phyloP scores from a whole-genome alignment of 2,113 vertebrate species.

The Galbula dea region DNA sequence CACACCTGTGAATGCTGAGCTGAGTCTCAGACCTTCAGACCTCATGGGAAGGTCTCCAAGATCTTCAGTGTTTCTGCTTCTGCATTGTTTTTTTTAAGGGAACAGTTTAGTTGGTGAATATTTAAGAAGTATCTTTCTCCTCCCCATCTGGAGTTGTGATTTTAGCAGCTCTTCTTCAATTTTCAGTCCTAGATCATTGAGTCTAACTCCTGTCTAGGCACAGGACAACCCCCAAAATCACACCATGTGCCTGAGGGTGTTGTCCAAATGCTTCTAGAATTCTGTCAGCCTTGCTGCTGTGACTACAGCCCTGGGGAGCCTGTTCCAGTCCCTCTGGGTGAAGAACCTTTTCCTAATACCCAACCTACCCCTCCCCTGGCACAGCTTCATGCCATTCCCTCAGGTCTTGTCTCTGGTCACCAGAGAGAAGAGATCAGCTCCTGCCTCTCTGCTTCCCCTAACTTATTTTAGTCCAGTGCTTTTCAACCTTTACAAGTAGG shows the following conservation, averaged over 20 bases:
- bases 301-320: too few relatives aligned
- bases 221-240: too few relatives aligned
- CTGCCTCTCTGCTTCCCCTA: not conserved
- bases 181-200: not conserved
- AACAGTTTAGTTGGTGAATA: not conserved
- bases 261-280: too few relatives aligned
- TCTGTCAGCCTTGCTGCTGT: too few relatives aligned
- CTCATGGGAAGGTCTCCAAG: not conserved
- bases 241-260: too few relatives aligned
- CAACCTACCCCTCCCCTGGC: too few relatives aligned
- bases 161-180: not conserved
- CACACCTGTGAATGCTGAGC: not conserved
- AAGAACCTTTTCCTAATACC: too few relatives aligned
- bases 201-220: too few relatives aligned
- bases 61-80: not conserved
- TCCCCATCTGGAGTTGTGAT: not conserved
- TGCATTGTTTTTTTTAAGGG: not conserved
- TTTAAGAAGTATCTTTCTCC: not conserved
- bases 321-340: too few relatives aligned
- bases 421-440: too few relatives aligned
- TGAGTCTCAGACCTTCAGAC: not conserved
- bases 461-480: rapidly evolving
- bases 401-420: too few relatives aligned
- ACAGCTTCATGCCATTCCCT: too few relatives aligned
- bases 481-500: not conserved